Base-by-base conservation (phyloP, 2,888 invertebrate species). In the Drosophila hawaiiensis region DNA sequence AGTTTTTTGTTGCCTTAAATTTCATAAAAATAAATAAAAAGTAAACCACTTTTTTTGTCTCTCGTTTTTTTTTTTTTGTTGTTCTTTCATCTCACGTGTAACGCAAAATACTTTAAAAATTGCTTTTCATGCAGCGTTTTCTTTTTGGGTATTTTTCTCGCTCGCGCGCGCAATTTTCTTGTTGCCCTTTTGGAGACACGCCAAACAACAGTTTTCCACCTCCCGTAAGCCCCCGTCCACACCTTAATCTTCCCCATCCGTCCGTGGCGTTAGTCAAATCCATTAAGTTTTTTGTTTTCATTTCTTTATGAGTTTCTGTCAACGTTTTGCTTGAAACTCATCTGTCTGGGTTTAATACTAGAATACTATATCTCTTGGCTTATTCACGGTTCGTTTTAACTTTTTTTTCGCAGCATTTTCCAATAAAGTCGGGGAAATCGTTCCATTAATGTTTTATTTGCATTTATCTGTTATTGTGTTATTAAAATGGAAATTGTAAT, bases 211-310 rank as follows among this genome's bases (percentile, higher is more conserved):
- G 56, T 59, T 43, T 37, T 14, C 19, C 47, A 52, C 29, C 16
- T 22, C 25, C 37, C 16, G 43, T 63, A 68, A 29, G 39, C 16
- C 39, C 16, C 25, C 22, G 59, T 39, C 37, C 31, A 22, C 47
- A 14, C 41, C 14, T 22, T 12, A 50, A 28, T 39, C 3, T 29
- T 19, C 49, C 25, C 62, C 56, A 47, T 41, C 63, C 61, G 63
- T 50, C 67, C 88, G 83, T 71, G 64, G 50, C 60, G 86, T 89
- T 89, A 85, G 84, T 80, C 87, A 86, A 86, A 90, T 85, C 86
- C 89, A 85, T 90, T 90, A 85, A 74, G 75, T 77, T 86, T 72
- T 73, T 73, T 59, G 47, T 54, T 78, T 71, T 66, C 43, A 5
- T 69, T 64, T 63, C 62, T 54, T 28, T 72, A 65, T 63, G 69